Evolutionary conservation across 2,113 vertebrate genomes (phyloP).

Genomic region (Butorides virescens): DNA sequence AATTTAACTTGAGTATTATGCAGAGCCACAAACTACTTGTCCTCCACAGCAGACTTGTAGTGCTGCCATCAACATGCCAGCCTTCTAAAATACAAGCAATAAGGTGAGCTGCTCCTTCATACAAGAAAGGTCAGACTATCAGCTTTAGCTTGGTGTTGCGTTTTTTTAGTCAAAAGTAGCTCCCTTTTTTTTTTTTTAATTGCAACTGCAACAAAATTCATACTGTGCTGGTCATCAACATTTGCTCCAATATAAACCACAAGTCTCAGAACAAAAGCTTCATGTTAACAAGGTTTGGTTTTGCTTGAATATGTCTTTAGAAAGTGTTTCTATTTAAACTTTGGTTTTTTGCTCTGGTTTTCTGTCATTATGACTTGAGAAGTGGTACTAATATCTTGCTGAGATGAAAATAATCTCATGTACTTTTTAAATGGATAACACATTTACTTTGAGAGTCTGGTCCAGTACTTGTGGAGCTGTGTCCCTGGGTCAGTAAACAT

Average conservation of each 20-base stretch:
- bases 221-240: background rate
- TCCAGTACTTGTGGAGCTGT: background rate
- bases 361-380: background rate
- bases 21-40: fast-evolving
- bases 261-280: background rate
- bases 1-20: background rate
- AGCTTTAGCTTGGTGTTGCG: background rate
- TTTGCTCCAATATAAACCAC: background rate
- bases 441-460: background rate
- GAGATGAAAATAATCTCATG: background rate
- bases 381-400: background rate
- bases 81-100: background rate
- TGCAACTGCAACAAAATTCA: background rate
- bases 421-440: background rate
- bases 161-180: background rate
- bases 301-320: background rate
- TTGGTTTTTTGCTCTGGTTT: slow-evolving; percentile 15
- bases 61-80: background rate
- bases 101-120: background rate
- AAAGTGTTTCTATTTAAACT: slow-evolving; percentile 6
- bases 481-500: background rate
- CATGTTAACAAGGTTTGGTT: background rate
- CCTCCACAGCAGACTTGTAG: background rate
- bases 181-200: background rate
- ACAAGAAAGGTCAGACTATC: background rate